Evolutionary conservation across 1,140 invertebrate species (phyloP).

Genomic region (Drosophila fuyamai): DNA sequence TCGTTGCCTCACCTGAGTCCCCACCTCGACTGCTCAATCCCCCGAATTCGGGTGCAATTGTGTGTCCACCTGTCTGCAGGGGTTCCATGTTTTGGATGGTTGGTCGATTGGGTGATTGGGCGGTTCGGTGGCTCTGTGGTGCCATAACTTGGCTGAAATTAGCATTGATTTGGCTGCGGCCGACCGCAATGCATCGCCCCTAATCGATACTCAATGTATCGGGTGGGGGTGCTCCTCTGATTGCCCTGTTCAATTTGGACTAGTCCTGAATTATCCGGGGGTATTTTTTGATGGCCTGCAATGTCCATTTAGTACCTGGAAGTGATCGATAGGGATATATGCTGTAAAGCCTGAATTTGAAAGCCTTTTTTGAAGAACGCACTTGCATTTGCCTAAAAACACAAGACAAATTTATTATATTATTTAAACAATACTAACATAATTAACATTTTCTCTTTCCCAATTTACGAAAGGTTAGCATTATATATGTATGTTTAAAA

Average conservation of each 20-base stretch:
- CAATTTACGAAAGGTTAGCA: no score
- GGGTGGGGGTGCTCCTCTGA: neutral
- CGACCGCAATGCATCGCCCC: constrained; percentile 31
- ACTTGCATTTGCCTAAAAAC: no score
- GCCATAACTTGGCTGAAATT: constrained; percentile 51
- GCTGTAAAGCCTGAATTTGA: neutral
- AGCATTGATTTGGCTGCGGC: constrained; percentile 49
- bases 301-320: constrained; percentile 7
- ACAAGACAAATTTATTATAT: no score
- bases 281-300: constrained; percentile 14
- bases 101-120: neutral
- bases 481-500: neutral
- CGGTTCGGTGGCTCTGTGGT: constrained; percentile 21
- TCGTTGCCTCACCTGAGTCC: constrained; percentile 27
- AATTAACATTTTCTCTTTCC: no score
- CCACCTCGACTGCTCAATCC: neutral
- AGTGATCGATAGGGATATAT: constrained; percentile 13
- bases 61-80: constrained; percentile 31
- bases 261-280: constrained; percentile 8
- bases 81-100: constrained; percentile 12
- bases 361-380: neutral
- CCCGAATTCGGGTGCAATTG: constrained; percentile 5
- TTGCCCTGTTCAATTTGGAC: constrained; percentile 22
- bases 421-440: no score
- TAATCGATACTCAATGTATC: constrained; percentile 41